Evolutionary conservation across 2,888 invertebrate species (phyloP), one percentile per base, ranked within the genome.

Genomic region (Drosophila formosana): DNA sequence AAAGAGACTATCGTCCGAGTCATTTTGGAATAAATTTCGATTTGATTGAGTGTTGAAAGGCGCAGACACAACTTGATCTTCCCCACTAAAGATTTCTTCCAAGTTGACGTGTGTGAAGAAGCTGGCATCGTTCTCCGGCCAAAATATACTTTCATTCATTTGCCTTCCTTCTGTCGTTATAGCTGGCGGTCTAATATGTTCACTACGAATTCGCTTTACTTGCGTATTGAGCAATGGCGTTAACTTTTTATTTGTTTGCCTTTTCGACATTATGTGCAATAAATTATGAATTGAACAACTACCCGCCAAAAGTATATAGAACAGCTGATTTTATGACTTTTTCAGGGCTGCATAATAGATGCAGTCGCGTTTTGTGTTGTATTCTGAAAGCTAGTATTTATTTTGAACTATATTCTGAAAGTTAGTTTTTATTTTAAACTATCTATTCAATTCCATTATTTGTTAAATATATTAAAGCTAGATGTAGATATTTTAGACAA

Each of bases 81-180:
- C 68, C 7, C 66, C 74, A 9, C 62, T 62, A 47, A 89, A 64
- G 39, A 78, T 25, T 6, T 86, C 82, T 28, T 88, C 88, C n/a
- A 90, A 71, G 43, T 82, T 86, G 0, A 85, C 78, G 57, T 87
- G 79, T 0, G 88, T 89, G 41, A 91, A 88, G 28, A 91, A 88
- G 55, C 90, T 91, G 4, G 86, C 88, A 25, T 90, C 91, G 9
- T 79, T 79, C 46, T 91, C 88, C 3, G 89, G 84, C 90, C 89
- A 85, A 5, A 88, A 66, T 0, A 82, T 55, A 49, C 74, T 84
- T 41, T 89, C 83, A 23, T 55, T 76, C 5, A 56, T 51, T 46
- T 70, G 60, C 18, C 51, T 46, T 18, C 0, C 9, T 4, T n/a
- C 60, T 18, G 39, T 6, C 45, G 9, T 18, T 3, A 3, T n/a